Base-by-base conservation (phyloP, 2,797 vertebrate genomes). In the Falco berigora region DNA sequence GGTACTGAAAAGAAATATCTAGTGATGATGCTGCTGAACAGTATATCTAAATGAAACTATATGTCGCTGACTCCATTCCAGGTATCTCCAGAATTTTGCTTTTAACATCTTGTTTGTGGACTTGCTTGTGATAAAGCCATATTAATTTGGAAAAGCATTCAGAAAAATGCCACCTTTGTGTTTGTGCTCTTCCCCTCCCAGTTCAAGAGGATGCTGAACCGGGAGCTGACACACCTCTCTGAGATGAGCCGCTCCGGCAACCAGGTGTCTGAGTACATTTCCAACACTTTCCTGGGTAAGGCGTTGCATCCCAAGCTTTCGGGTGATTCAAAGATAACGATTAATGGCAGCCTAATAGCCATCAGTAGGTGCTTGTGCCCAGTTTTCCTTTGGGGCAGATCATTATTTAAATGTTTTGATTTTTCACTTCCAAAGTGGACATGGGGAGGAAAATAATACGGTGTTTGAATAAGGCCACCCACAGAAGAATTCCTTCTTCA, bases 181-280 rank as follows among this genome's bases (percentile, higher is more conserved):
- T 34, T 16, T 96, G 81, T 97, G 93, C 86, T 96, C n/a, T 95
- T 85, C 68, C 90, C 92, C 59, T 83, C 94, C 83, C 98, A 99
- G 99, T 99, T 99, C 98, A 99, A 99, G 98, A 99, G 99, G 98
- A 99, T 99, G 99, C 98, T 99, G 98, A 99, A 99, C 97, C 98
- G 99, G 94, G 99, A 99, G 97, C 98, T 99, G 94, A 99, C 98
- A 78, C 99, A 99, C 98, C 98, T 99, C 97, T 99, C 99, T 34
- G 99, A 99, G 98, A 99, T 99, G 99, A 99, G 99, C 97, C 98
- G 99, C 90, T 99, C 99, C 21, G 99, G 99, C 91, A 99, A 99
- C 98, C 99, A 99, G 97, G 99, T 99, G 98, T 99, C 99, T 61
- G 99, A 99, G 97, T 99, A 99, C 98, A 99, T 99, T 98, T 99